Base-by-base conservation (phyloP, 2,888 invertebrate genomes). In the Eupithecia vulgata region DNA sequence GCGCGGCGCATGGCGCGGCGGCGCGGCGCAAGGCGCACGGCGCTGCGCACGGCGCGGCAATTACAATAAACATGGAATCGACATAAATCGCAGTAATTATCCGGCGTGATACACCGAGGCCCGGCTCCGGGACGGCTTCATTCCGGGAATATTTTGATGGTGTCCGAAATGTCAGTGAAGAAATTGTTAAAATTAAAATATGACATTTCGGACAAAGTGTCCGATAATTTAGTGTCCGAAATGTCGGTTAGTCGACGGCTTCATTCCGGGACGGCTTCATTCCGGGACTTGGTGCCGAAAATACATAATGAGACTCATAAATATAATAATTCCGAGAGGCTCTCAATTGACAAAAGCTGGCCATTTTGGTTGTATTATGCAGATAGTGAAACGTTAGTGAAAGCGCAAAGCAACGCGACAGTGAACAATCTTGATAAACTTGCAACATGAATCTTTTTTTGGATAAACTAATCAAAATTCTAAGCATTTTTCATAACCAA, bases 181-280 rank as follows among this genome's bases (percentile, higher is more conserved):
- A n/a, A n/a, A n/a, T n/a, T n/a, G n/a, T n/a, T n/a, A n/a, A n/a
- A n/a, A n/a, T n/a, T n/a, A n/a, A n/a, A n/a, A n/a, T n/a, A n/a
- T n/a, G n/a, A n/a, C n/a, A n/a, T n/a, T n/a, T n/a, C n/a, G n/a
- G n/a, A n/a, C n/a, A n/a, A n/a, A n/a, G n/a, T n/a, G n/a, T n/a
- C n/a, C n/a, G n/a, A n/a, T n/a, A n/a, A n/a, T n/a, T n/a, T n/a
- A n/a, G n/a, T n/a, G n/a, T n/a, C n/a, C n/a, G n/a, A n/a, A n/a
- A n/a, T n/a, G n/a, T n/a, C n/a, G n/a, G n/a, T n/a, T n/a, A n/a
- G n/a, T n/a, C n/a, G n/a, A n/a, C n/a, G n/a, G n/a, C n/a, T n/a
- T n/a, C n/a, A n/a, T 4, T 62, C 82, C 87, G 88, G 87, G 87
- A 87, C 84, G 82, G 82, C 82, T 86, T 87, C 87, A 85, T 89